Evolutionary conservation across 2,797 vertebrate species (phyloP), one percentile per base, ranked within the genome.

Genomic region (Rousettus madagascariensis): DNA sequence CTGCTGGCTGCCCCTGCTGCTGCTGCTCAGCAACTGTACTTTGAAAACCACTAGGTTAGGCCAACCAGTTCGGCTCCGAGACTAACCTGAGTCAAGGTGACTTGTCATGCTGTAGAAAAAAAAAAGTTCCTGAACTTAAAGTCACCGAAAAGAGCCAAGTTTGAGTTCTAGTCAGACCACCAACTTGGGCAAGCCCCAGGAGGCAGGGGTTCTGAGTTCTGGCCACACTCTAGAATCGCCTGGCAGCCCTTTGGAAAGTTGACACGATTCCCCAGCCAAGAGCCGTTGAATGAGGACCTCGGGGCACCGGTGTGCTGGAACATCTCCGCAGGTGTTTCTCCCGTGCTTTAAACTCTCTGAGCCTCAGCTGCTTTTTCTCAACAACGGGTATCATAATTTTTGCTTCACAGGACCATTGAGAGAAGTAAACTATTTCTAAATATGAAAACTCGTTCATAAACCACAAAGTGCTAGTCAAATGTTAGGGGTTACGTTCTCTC

Each of bases 391-490:
- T 19, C 69, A 49, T 33, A 33, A 57, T n/a, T 85, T 80, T 88
- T 61, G 83, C 49, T 24, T 75, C 46, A 36, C 2, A 28, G 83
- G 15, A 77, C 43, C 83, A 38, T 3, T 33, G 26, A 90, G 74
- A 49, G 12, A 49, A 66, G 83, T 55, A n/a, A 28, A 57, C 46
- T 17, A 85, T 28, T 65, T 71, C 19, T 13, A 38, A 80, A 78
- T 49, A 61, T 11, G 33, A 89, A 97, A 83, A 57, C 26, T 41
- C 33, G 33, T 83, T 77, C 5, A 5, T 26, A 71, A 68, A 55
- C 4, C 19, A 53, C 57, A 68, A 38, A 46, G 22, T 30, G 20
- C 19, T 28, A 17, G 38, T 72, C 79, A 83, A 86, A 90, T 43
- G 16, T 15, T 57, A 79, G 19, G 26, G 19, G 30, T 63, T 38